Evolutionary conservation across 1,140 invertebrate genomes (phyloP).

Genomic region (Lepidotrigona ventralis): DNA sequence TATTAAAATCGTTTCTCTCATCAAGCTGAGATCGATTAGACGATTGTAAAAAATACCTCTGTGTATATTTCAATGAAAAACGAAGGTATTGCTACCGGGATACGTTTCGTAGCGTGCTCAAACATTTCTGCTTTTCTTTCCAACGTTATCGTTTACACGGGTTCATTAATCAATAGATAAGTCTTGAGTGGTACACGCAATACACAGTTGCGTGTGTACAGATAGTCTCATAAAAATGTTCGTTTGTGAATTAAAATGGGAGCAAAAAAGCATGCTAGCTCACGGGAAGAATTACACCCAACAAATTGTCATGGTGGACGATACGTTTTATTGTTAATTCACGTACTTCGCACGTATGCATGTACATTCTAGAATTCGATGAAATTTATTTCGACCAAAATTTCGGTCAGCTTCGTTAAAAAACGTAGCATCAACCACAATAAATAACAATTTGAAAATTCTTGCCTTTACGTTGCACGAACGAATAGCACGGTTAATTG

Average conservation of each 20-base stretch:
- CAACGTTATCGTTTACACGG: conserved; percentile 17
- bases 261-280: not conserved
- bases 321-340: conserved; percentile 1
- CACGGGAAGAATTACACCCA: not conserved
- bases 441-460: not conserved
- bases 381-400: not conserved
- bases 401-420: not conserved
- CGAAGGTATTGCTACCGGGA: not conserved
- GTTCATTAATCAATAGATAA: conserved; percentile 46
- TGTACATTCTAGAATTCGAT: not conserved
- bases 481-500: not conserved
- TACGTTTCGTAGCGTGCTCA: not conserved
- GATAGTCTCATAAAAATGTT: not conserved
- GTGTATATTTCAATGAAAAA: not conserved
- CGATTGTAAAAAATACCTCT: not conserved
- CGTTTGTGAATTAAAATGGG: not conserved
- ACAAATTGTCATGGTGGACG: not conserved
- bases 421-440: not conserved
- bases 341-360: too few species aligned
- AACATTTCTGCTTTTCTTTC: conserved; percentile 11
- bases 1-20: not conserved
- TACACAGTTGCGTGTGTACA: conserved; percentile 10
- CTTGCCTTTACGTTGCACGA: not conserved
- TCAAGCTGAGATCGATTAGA: not conserved
- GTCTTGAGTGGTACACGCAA: conserved; percentile 28